A percentile compares a stretch with the other conserved stretches of the same genome.
Conservation (phyloP, 2,113 vertebrate species). For the Oxyruncus cristatus region DNA sequence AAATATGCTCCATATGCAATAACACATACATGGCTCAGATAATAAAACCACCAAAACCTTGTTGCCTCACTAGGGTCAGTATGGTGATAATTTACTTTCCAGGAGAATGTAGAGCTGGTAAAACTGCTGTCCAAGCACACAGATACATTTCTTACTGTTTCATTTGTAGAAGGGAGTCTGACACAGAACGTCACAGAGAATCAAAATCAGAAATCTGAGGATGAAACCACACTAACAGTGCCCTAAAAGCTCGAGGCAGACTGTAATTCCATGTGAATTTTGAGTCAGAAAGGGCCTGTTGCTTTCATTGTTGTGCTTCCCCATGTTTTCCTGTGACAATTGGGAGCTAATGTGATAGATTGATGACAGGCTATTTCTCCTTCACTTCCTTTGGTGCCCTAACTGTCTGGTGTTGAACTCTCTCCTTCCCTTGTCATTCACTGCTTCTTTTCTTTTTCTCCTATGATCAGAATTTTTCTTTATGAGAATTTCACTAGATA, state of each 20-base stretch:
- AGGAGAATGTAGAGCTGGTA: not conserved
- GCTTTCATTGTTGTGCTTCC: not conserved
- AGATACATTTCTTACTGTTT: not conserved
- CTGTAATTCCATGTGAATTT: not conserved
- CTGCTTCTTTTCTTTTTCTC: not conserved
- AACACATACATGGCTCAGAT: not conserved
- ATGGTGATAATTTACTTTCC: not conserved
- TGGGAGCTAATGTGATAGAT: not conserved
- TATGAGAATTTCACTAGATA: not conserved
- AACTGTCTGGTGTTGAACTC: not conserved
- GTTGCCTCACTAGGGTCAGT: not conserved
- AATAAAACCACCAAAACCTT: not conserved
- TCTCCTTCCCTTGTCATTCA: not conserved
- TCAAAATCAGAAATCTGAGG: not conserved
- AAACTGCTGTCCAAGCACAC: not conserved
- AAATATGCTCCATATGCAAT: not conserved
- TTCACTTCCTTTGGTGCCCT: not conserved
- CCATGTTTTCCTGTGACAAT: not conserved
- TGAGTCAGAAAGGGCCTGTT: not conserved
- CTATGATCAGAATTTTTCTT: not conserved
- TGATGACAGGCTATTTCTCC: not conserved
- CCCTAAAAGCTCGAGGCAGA: not conserved
- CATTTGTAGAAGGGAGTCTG: not conserved
- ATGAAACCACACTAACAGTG: not conserved
- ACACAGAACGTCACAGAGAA: not conserved